A percentile compares a stretch with the other conserved stretches of the same genome.
Conservation (phyloP, 2,113 vertebrate genomes). For the Eurystomus gularis region DNA sequence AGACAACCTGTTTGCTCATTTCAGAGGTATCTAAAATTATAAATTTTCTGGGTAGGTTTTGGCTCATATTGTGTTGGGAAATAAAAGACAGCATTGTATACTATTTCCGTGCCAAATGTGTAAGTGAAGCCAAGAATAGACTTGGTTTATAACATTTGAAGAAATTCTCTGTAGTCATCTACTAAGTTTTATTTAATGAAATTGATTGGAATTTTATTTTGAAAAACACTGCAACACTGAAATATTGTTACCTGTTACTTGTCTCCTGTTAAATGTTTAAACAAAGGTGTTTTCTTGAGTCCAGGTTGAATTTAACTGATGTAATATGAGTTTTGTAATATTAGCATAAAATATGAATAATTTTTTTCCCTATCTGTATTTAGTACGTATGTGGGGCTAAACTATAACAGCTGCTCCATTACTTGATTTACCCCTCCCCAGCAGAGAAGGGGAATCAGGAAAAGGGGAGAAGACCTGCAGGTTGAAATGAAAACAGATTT, state of each 20-base stretch:
- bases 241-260: background rate
- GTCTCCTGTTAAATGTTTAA: background rate
- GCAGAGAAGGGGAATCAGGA: no score
- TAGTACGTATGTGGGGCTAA: no score
- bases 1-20: background rate
- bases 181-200: background rate
- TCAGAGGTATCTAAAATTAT: background rate
- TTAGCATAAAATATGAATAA: background rate
- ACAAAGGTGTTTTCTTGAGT: no score
- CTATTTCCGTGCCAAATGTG: background rate
- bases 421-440: no score
- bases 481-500: no score
- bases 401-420: no score
- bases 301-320: background rate
- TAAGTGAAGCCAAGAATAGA: background rate
- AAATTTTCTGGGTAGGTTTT: background rate
- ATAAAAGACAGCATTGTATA: background rate
- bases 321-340: background rate
- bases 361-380: no score
- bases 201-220: background rate
- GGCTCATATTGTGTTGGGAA: background rate
- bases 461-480: no score
- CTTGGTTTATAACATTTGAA: background rate
- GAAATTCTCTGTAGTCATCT: background rate
- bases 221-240: background rate